phyloP scores from a whole-genome alignment of 2,888 invertebrate species.

The Xylocampa areola region DNA sequence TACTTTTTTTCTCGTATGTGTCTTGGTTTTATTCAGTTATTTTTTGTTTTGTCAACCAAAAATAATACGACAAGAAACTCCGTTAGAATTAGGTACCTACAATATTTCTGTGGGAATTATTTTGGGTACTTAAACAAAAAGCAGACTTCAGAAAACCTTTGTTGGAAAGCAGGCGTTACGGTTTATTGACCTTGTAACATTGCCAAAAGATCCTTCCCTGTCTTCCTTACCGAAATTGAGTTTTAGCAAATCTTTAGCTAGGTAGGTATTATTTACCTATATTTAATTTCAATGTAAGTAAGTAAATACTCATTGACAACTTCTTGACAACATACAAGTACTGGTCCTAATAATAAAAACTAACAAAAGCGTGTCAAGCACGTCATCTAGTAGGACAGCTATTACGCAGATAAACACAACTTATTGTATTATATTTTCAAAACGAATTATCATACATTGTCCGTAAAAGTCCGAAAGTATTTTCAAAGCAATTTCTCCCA shows the following conservation, averaged over 20 bases:
- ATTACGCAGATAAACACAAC: slow-evolving; percentile 16
- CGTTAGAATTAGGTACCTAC: too few species aligned
- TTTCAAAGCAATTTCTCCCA: slow-evolving; percentile 24
- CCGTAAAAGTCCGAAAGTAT: slow-evolving; percentile 23
- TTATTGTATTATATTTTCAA: slow-evolving; percentile 26
- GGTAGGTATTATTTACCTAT: too few species aligned
- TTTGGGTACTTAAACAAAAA: too few species aligned
- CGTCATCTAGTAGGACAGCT: slow-evolving; percentile 14
- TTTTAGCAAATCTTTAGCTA: neutral
- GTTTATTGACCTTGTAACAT: neutral
- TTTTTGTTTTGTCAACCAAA: too few species aligned
- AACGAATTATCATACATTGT: slow-evolving; percentile 29
- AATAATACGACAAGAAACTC: too few species aligned
- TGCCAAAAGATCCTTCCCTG: too few species aligned
- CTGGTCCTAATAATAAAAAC: slow-evolving; percentile 24
- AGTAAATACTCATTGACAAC: slow-evolving; percentile 11
- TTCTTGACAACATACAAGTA: slow-evolving; percentile 5
- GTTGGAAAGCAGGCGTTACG: slow-evolving; percentile 30
- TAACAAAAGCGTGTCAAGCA: slow-evolving; percentile 48
- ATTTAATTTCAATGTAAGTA: slow-evolving; percentile 4
- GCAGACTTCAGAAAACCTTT: slow-evolving; percentile 9
- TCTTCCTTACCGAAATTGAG: neutral
- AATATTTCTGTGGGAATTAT: too few species aligned
- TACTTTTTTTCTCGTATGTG: too few species aligned
- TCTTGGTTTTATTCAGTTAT: too few species aligned